Evolutionary conservation across 37 sponge, comb jelly and placozoan genomes (phyloP).

Genomic region (Cladorhizidae sp.): DNA sequence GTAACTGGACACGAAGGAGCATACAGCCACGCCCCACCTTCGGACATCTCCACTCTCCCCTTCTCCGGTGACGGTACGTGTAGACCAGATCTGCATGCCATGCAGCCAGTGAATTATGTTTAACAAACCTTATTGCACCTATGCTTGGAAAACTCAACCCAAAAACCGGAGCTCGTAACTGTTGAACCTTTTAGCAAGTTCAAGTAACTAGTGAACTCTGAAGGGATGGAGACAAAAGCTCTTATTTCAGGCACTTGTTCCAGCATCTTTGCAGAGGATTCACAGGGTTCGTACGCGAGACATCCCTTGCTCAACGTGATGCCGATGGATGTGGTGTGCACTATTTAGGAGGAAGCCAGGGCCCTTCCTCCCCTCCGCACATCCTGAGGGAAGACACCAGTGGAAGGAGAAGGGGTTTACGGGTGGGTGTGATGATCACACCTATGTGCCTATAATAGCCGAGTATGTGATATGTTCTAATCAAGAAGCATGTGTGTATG

Average conservation of each 20-base stretch:
- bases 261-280: too few relatives aligned
- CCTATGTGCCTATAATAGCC: neutral
- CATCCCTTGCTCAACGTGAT: too few relatives aligned
- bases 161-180: neutral
- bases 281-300: too few relatives aligned
- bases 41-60: neutral
- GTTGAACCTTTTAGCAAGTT: too few relatives aligned
- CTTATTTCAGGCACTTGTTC: too few relatives aligned
- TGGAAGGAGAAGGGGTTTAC: conserved; percentile 3
- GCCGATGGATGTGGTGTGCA: neutral
- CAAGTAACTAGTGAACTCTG: too few relatives aligned
- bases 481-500: too few relatives aligned
- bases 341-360: conserved; percentile 1
- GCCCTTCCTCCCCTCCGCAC: too few relatives aligned
- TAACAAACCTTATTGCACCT: too few relatives aligned
- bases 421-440: neutral
- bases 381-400: too few relatives aligned
- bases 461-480: neutral
- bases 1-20: neutral
- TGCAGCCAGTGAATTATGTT: neutral
- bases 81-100: conserved; percentile 3
- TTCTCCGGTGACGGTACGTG: conserved; percentile 8
- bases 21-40: neutral
- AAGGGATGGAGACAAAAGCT: too few relatives aligned
- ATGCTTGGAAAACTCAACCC: neutral